Conservation (phyloP, 1,140 invertebrate species). For the Lucilia cuprina region DNA sequence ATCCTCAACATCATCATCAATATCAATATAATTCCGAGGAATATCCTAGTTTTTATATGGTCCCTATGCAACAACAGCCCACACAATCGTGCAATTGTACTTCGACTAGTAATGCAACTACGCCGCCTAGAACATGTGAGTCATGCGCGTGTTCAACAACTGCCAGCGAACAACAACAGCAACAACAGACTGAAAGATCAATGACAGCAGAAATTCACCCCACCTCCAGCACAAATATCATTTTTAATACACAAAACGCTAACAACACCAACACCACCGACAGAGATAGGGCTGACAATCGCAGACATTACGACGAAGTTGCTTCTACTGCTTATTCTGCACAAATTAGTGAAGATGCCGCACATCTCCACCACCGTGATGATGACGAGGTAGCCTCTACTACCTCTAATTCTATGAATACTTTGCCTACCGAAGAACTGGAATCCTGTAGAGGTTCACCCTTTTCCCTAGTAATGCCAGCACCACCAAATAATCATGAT, state of each 20-base stretch:
- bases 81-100: slow-evolving; percentile 5
- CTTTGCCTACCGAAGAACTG: slow-evolving; percentile 12
- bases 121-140: background rate
- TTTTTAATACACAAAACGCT: slow-evolving; percentile 3
- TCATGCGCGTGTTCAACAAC: background rate
- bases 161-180: background rate
- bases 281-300: background rate
- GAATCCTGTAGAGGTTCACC: slow-evolving; percentile 27
- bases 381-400: slow-evolving; percentile 19
- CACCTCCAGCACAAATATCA: slow-evolving; percentile 27
- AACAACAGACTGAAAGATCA: slow-evolving; percentile 10
- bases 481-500: slow-evolving; percentile 33
- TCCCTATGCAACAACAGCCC: background rate
- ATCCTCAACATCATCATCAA: background rate
- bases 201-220: slow-evolving; percentile 1
- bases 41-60: background rate
- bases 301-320: background rate
- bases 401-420: slow-evolving; percentile 19
- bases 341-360: background rate
- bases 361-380: background rate
- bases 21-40: background rate
- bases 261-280: background rate
- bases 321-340: background rate
- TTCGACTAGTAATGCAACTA: background rate
- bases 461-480: slow-evolving; percentile 23